phyloP scores from a whole-genome alignment of 2,797 vertebrate genomes.

The Selene dorsalis region DNA sequence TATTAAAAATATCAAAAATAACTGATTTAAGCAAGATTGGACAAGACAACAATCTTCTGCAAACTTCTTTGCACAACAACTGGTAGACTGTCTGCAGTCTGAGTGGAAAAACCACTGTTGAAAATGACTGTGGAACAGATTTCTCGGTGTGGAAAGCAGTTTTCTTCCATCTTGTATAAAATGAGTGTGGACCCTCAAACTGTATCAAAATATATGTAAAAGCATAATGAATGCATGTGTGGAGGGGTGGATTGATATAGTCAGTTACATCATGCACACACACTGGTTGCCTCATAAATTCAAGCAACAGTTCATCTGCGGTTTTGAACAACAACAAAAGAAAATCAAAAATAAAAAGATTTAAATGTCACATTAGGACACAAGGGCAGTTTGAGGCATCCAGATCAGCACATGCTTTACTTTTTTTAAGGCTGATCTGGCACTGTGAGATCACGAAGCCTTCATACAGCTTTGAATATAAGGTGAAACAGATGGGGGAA shows the following conservation, averaged over 20 bases:
- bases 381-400: neutral
- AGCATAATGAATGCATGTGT: neutral
- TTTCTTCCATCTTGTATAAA: neutral
- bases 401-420: constrained; percentile 20
- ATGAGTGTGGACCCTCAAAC: neutral
- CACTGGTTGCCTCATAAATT: neutral
- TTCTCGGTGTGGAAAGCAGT: constrained; percentile 5
- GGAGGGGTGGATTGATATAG: neutral
- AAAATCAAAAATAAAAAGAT: neutral
- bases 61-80: neutral
- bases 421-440: constrained; percentile 8
- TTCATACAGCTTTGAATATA: neutral
- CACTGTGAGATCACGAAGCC: neutral
- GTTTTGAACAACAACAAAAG: neutral
- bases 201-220: neutral
- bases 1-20: too few species aligned
- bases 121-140: constrained; percentile 21
- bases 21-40: too few species aligned
- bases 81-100: constrained; percentile 14
- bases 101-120: constrained; percentile 38
- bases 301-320: neutral
- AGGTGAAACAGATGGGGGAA: constrained; percentile 23
- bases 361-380: neutral
- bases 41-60: neutral
- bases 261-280: neutral